phyloP scores from a whole-genome alignment of 2,888 invertebrate genomes.

The Troglohyphantes excavatus region DNA sequence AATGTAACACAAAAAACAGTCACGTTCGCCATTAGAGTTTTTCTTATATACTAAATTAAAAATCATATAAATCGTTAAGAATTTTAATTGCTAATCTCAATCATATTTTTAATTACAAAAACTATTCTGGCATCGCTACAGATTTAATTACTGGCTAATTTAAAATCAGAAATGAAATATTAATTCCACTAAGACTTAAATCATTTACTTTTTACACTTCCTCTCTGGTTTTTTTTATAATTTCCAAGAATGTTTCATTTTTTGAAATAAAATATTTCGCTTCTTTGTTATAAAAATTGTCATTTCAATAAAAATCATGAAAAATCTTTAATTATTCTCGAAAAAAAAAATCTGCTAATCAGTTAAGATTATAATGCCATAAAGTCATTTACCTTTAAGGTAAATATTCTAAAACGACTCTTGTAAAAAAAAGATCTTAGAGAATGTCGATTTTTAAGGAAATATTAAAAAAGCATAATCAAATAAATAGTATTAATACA shows the following conservation, averaged over 20 bases:
- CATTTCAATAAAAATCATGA: neutral
- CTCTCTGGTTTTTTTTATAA: neutral
- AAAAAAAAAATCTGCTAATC: neutral
- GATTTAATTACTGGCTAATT: constrained; percentile 1
- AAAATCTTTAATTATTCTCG: neutral
- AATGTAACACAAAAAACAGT: no score
- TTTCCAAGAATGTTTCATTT: neutral
- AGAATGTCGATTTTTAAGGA: neutral
- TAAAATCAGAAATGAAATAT: neutral
- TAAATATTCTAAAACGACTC: neutral
- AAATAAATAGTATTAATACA: neutral
- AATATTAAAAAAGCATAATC: neutral
- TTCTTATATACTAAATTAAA: no score
- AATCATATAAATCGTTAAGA: no score
- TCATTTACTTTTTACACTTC: neutral
- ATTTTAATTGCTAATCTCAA: no score
- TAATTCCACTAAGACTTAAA: neutral
- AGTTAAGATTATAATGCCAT: neutral
- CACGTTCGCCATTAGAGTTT: no score
- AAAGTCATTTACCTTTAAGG: neutral
- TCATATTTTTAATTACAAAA: neutral
- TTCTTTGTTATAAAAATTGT: neutral
- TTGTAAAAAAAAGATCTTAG: neutral
- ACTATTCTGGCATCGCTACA: neutral
- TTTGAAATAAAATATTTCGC: neutral